Base-by-base conservation (phyloP, 2,113 vertebrate genomes). In the Strigops habroptila region DNA sequence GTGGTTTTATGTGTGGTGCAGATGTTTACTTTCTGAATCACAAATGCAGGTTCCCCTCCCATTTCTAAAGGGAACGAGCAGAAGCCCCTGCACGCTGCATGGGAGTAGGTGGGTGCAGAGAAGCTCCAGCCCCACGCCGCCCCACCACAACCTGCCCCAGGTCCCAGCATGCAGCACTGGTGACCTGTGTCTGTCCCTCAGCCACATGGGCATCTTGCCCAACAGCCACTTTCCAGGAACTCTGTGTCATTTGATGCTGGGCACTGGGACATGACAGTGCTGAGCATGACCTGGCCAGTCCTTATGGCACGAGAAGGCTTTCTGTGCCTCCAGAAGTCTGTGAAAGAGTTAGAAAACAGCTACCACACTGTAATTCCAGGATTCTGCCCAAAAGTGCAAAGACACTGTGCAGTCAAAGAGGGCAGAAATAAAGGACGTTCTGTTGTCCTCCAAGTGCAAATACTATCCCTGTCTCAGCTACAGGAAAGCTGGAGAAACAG, bases 401-500 rank as follows among this genome's bases (percentile, higher is more conserved):
- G 78, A 96, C 68, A 18, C 70, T 18, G 67, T 94, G 90, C 88
- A 22, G 43, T 90, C 78, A 63, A 87, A 82, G 86, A 83, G 85
- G 57, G 83, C 85, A 97, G 90, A 88, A 95, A 77, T 43, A 39
- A 85, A 60, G 35, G 65, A 77, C 44, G 24, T 60, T 39, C 52
- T 5, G 1, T 35, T 71, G 16, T 79, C 78, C 82, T 68, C 53
- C 60, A 39, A 85, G 91, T 95, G 93, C 97, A 97, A 97, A 93
- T 55, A 21, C 57, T 75, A 51, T 68, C 70, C 79, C 92, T 91
- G 35, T 49, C 39, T 91, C 14, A 69, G 89, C n/a, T 82, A 92
- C 70, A 87, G 30, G 79, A 91, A 82, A 86, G 91, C 95, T 86
- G 96, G 37, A 95, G 84, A 77, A 76, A 80, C 65, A 43, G 8